phyloP scores from a whole-genome alignment of 2,113 vertebrate species.

The Poeciliopsis prolifica region DNA sequence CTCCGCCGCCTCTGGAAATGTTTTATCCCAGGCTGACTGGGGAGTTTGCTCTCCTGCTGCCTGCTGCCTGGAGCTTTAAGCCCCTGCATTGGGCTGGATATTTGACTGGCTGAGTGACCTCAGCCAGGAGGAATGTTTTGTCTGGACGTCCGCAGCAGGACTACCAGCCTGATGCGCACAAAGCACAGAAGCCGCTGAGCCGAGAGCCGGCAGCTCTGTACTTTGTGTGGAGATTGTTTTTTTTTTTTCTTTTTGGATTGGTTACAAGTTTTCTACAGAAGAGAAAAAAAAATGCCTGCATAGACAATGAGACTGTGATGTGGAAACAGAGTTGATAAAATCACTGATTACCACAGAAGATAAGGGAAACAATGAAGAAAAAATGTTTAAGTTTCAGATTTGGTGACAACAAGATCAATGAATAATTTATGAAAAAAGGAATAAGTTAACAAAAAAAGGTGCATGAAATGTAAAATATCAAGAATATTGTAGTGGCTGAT shows the following conservation, averaged over 20 bases:
- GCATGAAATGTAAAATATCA: too few species aligned
- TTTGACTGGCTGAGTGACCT: slow-evolving; percentile 72
- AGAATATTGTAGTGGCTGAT: too few species aligned
- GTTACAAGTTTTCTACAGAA: background rate
- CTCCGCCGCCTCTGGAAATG: slow-evolving; percentile 29
- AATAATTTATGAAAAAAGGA: too few species aligned
- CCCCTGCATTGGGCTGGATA: slow-evolving; percentile 62
- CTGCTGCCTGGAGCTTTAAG: slow-evolving; percentile 59
- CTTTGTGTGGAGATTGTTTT: background rate
- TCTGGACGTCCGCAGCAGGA: slow-evolving; percentile 61
- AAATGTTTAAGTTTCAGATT: too few species aligned
- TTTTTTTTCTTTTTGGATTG: background rate
- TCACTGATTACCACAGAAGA: too few species aligned
- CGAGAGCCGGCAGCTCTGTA: slow-evolving; percentile 13
- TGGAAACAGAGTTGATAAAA: too few species aligned
- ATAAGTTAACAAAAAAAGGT: too few species aligned
- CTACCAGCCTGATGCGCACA: slow-evolving; percentile 41
- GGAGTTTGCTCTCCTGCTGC: slow-evolving; percentile 51
- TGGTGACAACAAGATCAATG: too few species aligned
- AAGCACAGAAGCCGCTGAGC: slow-evolving; percentile 13
- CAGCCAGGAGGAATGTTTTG: slow-evolving; percentile 79
- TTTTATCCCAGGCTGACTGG: slow-evolving; percentile 34
- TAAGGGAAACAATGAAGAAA: too few species aligned
- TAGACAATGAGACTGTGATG: background rate
- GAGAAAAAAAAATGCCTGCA: background rate